Base-by-base conservation (phyloP, 2,888 invertebrate genomes). In the Liodrosophila aerea region DNA sequence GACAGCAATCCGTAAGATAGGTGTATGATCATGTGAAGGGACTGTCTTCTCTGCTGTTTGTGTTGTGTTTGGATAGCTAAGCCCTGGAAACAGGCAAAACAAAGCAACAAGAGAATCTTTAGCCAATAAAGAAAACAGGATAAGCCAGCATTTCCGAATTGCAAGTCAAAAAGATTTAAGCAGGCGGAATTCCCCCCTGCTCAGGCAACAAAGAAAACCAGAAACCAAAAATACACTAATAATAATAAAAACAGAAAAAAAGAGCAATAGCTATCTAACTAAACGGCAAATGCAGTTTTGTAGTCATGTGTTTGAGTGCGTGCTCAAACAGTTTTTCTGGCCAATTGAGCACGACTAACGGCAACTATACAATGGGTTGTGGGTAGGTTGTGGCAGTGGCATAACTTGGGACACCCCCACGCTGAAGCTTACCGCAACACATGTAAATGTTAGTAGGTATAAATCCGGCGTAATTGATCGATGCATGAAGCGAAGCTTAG, bases 111-210 rank as follows among this genome's bases (percentile, higher is more conserved):
- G 45, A 53, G 62, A 62, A 65, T 69, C 66, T 76, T 75, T 76
- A 84, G 74, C 85, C 86, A 85, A 83, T 85, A 87, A 85, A 72
- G 80, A 77, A 86, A 87, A 84, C 73, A 85, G 82, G 87, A 87
- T 87, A 82, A 87, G 83, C 87, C 73, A 67, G 74, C 60, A 86
- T 87, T 88, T 87, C 87, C 87, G 87, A 87, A 73, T 76, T 68
- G 81, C 70, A 73, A 87, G 87, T 87, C 86, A 85, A 87, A 85
- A 73, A 60, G 86, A 81, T 76, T 64, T 80, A 85, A 78, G 85
- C 70, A 80, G 51, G 87, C 87, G 85, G 85, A 85, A 85, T 85
- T 86, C 85, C 85, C n/a, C 84, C 63, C 64, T 56, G 70, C 34
- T 7, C 16, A 18, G 47, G 36, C 49, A 37, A 60, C 36, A 47